A percentile compares a stretch with the other conserved stretches of the same genome.
phyloP scores from a whole-genome alignment of 1,140 invertebrate genomes.

The Brachionus calyciflorus region DNA sequence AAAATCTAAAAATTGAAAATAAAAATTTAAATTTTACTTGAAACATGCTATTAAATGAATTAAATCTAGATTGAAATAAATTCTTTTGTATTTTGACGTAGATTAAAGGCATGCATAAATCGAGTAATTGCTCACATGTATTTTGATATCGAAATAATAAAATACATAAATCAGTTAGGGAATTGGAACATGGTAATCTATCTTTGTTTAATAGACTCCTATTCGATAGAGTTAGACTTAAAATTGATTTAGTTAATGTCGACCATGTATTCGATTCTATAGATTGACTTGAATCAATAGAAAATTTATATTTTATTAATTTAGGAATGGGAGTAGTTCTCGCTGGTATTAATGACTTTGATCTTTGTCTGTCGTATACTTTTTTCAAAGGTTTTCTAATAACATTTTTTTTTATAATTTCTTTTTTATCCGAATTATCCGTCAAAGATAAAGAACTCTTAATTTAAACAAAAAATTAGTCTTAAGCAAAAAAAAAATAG shows the following conservation, averaged over 20 bases:
- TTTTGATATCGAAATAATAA: not conserved
- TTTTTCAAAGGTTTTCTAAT: too few relatives aligned
- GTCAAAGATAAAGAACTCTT: too few relatives aligned
- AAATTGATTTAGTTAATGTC: not conserved
- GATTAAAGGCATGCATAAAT: not conserved
- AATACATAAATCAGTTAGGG: not conserved
- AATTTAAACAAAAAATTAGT: too few relatives aligned
- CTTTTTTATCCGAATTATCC: too few relatives aligned
- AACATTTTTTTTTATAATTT: too few relatives aligned
- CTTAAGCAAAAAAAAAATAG: too few relatives aligned
- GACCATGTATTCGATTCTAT: not conserved
- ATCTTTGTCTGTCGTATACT: too few relatives aligned
- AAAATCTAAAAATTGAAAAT: not conserved
- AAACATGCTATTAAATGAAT: not conserved
- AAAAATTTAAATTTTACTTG: not conserved
- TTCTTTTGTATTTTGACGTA: not conserved
- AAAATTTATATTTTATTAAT: too few relatives aligned
- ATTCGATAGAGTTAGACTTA: not conserved
- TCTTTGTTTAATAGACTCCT: not conserved
- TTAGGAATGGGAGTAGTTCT: too few relatives aligned
- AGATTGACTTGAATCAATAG: not conserved
- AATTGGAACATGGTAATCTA: not conserved
- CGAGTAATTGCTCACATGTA: not conserved
- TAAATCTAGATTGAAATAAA: not conserved
- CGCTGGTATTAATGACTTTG: too few relatives aligned